Base-by-base conservation (phyloP, 2,888 invertebrate species). In the Liopterus haemorrhoidalis region DNA sequence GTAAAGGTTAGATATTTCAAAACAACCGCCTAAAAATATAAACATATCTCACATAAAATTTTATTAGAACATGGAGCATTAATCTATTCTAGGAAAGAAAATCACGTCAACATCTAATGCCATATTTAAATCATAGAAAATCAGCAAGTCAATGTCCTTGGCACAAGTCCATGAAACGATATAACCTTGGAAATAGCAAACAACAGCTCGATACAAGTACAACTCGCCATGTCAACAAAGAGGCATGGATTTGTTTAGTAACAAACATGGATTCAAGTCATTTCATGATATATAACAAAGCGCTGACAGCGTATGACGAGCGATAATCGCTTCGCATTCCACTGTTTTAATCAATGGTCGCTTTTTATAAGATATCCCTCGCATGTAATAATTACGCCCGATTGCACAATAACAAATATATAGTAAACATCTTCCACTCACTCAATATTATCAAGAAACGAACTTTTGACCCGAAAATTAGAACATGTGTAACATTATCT, bases 391-490 rank as follows among this genome's bases (percentile, higher is more conserved):
- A 45, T 45, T 45, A 39, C 45, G 24, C 21, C 19, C 24, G 16
- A 32, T 48, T 50, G 35, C 39, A 49, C 45, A 41, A 35, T 51
- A 48, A 35, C 36, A 48, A 27, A 42, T 22, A 24, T 36, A 46
- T 47, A 50, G 50, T 54, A 49, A 49, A 52, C 50, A 50, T 49
- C 53, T 50, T 44, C 39, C 48, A 47, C 51, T 22, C 19, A 16
- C 16, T 9, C 16, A 16, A 5, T 32, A n/a, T 12, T 5, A 12
- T 31, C 32, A 33, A n/a, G 22, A 18, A 45, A 32, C 32, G 27
- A 12, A 33, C 45, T 52, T 55, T 49, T 56, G 53, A 51, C 53
- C 56, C 52, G 50, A 49, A 45, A 46, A 53, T 49, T 27, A 12
- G 28, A 18, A 15, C 25, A 51, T 46, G 46, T 47, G 48, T 48